Evolutionary conservation across 1,140 invertebrate species (phyloP), one percentile per base, ranked within the genome.

Genomic region (Drosophila nigromelanica): DNA sequence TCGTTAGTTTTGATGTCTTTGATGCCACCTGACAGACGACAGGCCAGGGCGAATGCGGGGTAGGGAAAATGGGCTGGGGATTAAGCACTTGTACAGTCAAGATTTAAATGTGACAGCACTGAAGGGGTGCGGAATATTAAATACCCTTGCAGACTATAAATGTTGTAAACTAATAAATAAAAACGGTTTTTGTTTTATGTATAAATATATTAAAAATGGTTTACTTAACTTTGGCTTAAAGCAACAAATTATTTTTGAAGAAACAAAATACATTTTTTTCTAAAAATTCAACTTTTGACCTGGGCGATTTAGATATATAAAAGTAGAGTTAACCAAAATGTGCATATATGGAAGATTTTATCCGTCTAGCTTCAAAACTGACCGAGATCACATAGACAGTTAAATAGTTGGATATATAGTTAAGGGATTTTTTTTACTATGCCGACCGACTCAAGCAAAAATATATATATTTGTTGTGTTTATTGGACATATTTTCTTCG

Each of bases 1-100:
- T 82, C 79, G 83, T 87, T 87, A 87, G 68, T 89, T 87, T 89
- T 87, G 82, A 87, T 87, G 83, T 73, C 56, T 87, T 89, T 87
- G 79, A 82, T 89, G 82, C 76, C 68, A 82, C 79, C 39, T 79
- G 59, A 76, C 59, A 72, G 51, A 14, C 24, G 39, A 8, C 15
- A 54, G 39, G 40, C 43, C 5, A n/a, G 24, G 33, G 39, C 33
- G 27, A 27, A 40, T n/a, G 42, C 45, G 27, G 40, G 47, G 11
- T n/a, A 11, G 50, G 47, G 45, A 47, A 73, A 61, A 42, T 33
- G 42, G 43, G 63, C 14, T 51, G 43, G 61, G 21, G n/a, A 37
- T 62, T 62, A 62, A 58, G 55, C 24, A 40, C 33, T 33, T 8
- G 42, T 14, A 21, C 3, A 39, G 35, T 39, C 48, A 55, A 39